Conservation (phyloP, 2,888 invertebrate genomes). For the Psylliodes chrysocephalus region DNA sequence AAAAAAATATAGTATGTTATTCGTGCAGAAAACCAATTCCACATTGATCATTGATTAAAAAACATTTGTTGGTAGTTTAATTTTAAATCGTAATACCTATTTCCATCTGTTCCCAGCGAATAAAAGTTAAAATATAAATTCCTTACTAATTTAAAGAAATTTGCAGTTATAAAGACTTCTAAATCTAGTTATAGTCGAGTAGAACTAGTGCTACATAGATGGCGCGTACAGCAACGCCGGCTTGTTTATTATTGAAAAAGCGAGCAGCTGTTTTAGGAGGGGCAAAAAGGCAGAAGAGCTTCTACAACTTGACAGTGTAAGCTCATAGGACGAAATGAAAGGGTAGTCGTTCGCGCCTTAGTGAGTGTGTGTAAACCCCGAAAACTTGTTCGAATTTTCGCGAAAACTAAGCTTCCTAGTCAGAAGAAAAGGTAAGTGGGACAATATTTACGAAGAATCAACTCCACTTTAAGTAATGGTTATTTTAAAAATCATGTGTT, state of each 20-base stretch:
- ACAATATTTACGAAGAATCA: constrained; percentile 40
- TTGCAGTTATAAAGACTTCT: too few species aligned
- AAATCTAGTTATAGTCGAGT: too few species aligned
- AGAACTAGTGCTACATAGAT: too few species aligned
- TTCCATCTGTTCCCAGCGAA: too few species aligned
- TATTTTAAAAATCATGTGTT: constrained; percentile 44
- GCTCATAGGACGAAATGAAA: constrained; percentile 49
- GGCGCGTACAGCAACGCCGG: constrained; percentile 5
- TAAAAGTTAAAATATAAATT: too few species aligned
- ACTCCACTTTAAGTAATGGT: constrained; percentile 50
- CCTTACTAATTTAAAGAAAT: too few species aligned
- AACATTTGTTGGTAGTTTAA: too few species aligned
- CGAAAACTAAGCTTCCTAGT: constrained; percentile 33
- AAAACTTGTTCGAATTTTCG: constrained; percentile 39
- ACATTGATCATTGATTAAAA: too few species aligned
- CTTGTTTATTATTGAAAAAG: constrained; percentile 37
- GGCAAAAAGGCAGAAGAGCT: constrained; percentile 48
- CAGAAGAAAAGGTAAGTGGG: constrained; percentile 47
- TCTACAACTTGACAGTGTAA: constrained; percentile 48
- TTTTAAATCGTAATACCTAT: too few species aligned
- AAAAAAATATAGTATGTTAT: too few species aligned
- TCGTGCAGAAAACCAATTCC: too few species aligned
- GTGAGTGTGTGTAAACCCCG: constrained; percentile 45
- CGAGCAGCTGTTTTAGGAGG: constrained; percentile 56
- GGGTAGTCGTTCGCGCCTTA: constrained; percentile 48